Evolutionary conservation across 64 coral and sea anemone species (phyloP), one percentile per base, ranked within the genome.

Genomic region (Montipora efflorescens): DNA sequence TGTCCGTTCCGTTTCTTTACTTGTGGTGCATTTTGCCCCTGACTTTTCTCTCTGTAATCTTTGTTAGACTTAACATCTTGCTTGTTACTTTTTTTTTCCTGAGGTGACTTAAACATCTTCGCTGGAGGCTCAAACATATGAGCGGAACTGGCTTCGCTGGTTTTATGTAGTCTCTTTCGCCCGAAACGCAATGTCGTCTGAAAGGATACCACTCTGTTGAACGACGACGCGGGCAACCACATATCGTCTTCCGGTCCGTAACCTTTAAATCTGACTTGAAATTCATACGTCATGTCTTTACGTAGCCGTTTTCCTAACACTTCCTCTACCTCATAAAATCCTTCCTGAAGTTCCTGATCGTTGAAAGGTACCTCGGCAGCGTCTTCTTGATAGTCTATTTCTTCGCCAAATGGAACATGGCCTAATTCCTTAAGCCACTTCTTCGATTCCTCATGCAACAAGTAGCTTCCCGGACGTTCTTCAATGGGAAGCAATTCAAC

Each of bases 191-290:
- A 81, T 81, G 79, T 81, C 4, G 79, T 28, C 53, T 81, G n/a
- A 59, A 81, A 81, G 5, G 79, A 23, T 28, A 81, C 52, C n/a
- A 23, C 12, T 28, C 79, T 44, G 53, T 81, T 81, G 23, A 81
- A 81, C 21, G 57, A 23, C 7, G 79, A 81, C 4, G 79, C 79
- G 2, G 55, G 79, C 79, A 81, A 81, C 79, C 79, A 81, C 79
- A 81, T 81, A 61, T 81, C 79, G 10, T 81, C 79, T 14, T 81
- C 79, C 23, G 79, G 79, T 59, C 79, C 79, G 53, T 81, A 81
- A 48, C 79, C 79, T 36, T 81, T 81, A 15, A 81, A 81, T 61
- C 79, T 62, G 20, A 81, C 79, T 25, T 81, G 19, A 28, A 61
- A 81, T 61, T 81, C 52, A 28, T 81, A 81, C 8, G 53, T 81